These are phyloP conservation scores for Amblyteles armatorius DNA, from an alignment of 2,888 invertebrate genomes.

Conservation along the genomic window DNA sequence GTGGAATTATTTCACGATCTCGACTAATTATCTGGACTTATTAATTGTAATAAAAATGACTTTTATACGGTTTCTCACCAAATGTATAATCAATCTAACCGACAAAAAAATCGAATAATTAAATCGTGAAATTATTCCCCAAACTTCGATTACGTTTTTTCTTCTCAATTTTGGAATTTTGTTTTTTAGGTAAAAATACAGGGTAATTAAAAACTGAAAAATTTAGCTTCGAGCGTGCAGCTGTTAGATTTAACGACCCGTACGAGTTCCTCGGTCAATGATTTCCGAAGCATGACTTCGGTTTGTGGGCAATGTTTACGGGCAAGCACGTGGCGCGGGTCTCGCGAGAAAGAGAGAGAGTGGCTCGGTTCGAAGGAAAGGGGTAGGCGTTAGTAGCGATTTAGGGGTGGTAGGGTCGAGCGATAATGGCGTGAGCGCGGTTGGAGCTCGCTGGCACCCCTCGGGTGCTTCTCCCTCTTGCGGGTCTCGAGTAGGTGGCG, in stretches of 20 bases:
- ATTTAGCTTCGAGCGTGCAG: background rate
- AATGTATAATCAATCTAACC: background rate
- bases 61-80: background rate
- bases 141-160: too few species aligned
- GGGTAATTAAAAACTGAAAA: background rate
- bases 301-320: conserved; percentile 57
- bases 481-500: conserved; percentile 21
- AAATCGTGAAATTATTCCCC: too few species aligned
- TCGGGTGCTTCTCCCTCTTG: conserved; percentile 16
- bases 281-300: conserved; percentile 51
- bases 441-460: background rate
- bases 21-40: background rate
- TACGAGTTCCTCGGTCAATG: conserved; percentile 54
- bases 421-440: conserved; percentile 33
- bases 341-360: conserved; percentile 62
- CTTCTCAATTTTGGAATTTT: background rate
- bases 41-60: too few species aligned
- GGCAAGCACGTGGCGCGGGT: conserved; percentile 62
- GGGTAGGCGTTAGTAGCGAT: conserved; percentile 40
- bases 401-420: conserved; percentile 34
- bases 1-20: too few species aligned
- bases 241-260: conserved; percentile 52
- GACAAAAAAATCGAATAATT: background rate
- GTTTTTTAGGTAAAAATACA: background rate
- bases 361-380: conserved; percentile 47